These are phyloP conservation scores for Neodon shergylaensis DNA, from an alignment of 2,113 vertebrate genomes.

Conservation along the genomic window DNA sequence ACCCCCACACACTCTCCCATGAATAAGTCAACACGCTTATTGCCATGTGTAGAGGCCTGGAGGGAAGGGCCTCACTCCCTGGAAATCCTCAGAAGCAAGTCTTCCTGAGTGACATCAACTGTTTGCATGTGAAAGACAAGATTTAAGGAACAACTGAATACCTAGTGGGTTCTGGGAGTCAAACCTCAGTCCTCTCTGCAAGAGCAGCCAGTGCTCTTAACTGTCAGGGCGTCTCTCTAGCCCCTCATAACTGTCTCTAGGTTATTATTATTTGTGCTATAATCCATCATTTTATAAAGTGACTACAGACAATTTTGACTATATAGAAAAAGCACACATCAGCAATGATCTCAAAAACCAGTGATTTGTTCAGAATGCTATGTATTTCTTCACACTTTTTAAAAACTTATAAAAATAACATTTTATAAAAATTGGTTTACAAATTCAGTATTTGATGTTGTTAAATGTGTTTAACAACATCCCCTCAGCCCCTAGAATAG, in stretches of 20 bases:
- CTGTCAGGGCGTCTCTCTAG: neutral
- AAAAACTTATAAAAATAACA: neutral
- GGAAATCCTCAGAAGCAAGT: neutral
- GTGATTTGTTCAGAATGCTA: neutral
- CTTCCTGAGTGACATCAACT: neutral
- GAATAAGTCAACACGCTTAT: neutral
- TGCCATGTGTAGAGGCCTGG: neutral
- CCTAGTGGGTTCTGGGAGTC: neutral
- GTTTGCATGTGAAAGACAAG: neutral
- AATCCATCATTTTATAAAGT: neutral
- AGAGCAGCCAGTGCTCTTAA: neutral
- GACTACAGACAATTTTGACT: conserved; percentile 44
- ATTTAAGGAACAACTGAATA: neutral
- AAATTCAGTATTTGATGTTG: neutral
- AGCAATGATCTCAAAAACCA: neutral
- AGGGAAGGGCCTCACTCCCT: neutral
- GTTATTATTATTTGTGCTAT: no score
- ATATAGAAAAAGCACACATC: neutral
- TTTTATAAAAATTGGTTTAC: neutral
- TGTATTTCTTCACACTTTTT: conserved; percentile 9
- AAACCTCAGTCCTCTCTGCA: neutral
- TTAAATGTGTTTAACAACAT: neutral
- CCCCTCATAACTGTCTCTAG: no score
- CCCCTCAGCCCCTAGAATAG: neutral
- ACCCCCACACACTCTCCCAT: neutral